Evolutionary conservation across 2,113 vertebrate genomes (phyloP), one percentile per base, ranked within the genome.

Genomic region (Onychostruthus taczanowskii): DNA sequence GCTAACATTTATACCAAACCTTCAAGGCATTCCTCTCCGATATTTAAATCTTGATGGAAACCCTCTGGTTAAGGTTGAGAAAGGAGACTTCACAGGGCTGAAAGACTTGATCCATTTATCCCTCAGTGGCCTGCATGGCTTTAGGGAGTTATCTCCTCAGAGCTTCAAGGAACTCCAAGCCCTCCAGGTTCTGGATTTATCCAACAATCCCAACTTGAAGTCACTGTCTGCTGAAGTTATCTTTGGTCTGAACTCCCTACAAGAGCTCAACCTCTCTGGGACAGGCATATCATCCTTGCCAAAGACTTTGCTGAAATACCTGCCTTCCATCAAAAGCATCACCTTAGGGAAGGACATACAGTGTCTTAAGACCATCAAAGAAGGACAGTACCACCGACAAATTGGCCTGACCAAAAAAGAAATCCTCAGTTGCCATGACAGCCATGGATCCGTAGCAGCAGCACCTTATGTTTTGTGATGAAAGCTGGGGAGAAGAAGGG

Each of bases 111-210:
- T 98, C 35, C 98, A 99, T 89, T 96, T 99, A 87, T 99, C 99
- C 2, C 98, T 99, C 87, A 98, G 98, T 35, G 90, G 98, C 78
- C 97, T 99, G 46, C 88, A 18, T 4, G 94, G 98, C 37, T 97
- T 99, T 13, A 96, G 81, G 35, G 93, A 95, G 19, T 97, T 99
- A 39, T 97, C 95, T 16, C 97, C 98, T 2, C 44, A 97, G 2
- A 97, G 98, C 90, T 99, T 99, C 94, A 97, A 83, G 22, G 98
- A 98, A n/a, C 97, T 99, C 7, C 90, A 96, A 20, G 97, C 97
- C 91, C 98, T 99, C 31, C 99, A 99, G 88, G 98, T 99, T 41
- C 96, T 99, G 59, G 99, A 99, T 96, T 97, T 99, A 27, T 99
- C 99, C 7, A 98, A 96, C 94, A 99, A 99, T 92, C 97, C 96